Base-by-base conservation (phyloP, 92 coral and sea anemone species). In the Zoanthus solanderi region DNA sequence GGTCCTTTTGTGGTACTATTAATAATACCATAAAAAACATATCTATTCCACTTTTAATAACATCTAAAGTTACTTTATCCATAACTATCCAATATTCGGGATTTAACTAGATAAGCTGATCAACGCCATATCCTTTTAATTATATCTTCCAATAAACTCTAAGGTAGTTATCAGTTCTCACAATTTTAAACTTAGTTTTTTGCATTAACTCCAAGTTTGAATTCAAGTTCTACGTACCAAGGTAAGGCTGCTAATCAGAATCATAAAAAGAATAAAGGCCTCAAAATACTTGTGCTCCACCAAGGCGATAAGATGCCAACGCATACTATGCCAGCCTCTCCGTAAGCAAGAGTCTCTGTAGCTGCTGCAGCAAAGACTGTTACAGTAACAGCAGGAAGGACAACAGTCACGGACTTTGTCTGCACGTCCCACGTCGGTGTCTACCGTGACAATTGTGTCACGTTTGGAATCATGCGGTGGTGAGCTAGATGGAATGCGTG, bases 221-320 rank as follows among this genome's bases (percentile, higher is more conserved):
- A 7, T 63, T 17, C 69, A 63, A 63, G n/a, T 9, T 17, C 3
- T 11, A 92, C 99, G 89, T 83, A 95, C 99, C 97, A 97, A 78
- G 7, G 99, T 95, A 71, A 97, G 87, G 34, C 98, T 97, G 90
- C 99, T 97, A 80, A 95, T 92, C 3, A 96, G 97, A 31, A 93
- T 95, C 94, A 95, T 90, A 52, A 89, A 75, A 13, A 95, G 91
- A 16, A 95, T 94, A 76, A 95, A 94, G 61, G 90, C 87, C 85
- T 96, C 97, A 66, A 96, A 96, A 89, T 96, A 95, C 88, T 97
- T 97, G 90, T 97, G 99, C 86, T 97, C 99, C 31, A 94, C 98
- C 88, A 97, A 89, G 30, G 90, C 79, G 71, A 90, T 86, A 61
- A 97, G 90, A 66, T 95, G 71, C 87, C 87, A 90, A 15, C 99